Conservation (phyloP, 2,888 invertebrate species). For the Chaetoderma sp. region DNA sequence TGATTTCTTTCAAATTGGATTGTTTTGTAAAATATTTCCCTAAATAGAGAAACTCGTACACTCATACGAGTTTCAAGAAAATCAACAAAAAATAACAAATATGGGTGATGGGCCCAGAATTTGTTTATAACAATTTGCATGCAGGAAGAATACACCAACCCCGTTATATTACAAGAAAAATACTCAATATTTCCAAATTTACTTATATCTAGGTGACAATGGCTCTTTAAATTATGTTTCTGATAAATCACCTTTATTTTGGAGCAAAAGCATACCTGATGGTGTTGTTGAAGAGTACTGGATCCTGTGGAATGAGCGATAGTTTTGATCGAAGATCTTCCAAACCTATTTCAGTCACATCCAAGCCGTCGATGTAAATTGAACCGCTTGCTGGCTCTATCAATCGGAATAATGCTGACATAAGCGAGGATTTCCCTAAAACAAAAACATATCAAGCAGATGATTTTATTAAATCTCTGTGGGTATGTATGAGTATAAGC, state of each 20-base stretch:
- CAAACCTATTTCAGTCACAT: constrained; percentile 70
- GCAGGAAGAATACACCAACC: too few relatives aligned
- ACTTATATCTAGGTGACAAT: too few relatives aligned
- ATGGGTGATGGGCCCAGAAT: too few relatives aligned
- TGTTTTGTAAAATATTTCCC: too few relatives aligned
- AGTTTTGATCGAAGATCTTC: constrained; percentile 71
- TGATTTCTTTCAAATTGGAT: too few relatives aligned
- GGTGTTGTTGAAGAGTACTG: constrained; percentile 75
- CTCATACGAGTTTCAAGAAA: too few relatives aligned
- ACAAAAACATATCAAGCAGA: constrained; percentile 6
- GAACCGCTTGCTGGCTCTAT: constrained; percentile 72
- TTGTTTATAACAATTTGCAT: too few relatives aligned
- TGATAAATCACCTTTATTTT: background rate
- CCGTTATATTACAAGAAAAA: too few relatives aligned
- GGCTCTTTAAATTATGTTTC: too few relatives aligned
- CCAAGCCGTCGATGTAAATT: constrained; percentile 73
- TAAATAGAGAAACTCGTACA: too few relatives aligned
- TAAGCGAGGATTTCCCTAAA: constrained; percentile 75
- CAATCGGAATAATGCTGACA: constrained; percentile 74
- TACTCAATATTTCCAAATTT: too few relatives aligned
- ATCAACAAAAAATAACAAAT: too few relatives aligned
- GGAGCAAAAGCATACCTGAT: constrained; percentile 73
- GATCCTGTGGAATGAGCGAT: constrained; percentile 74
- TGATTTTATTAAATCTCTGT: background rate
- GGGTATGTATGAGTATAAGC: background rate